Percentiles rank a stretch among this genome's conserved stretches.
These are phyloP conservation scores for Leptinotarsa undecemlineata DNA, from an alignment of 1,140 invertebrate genomes.

Conservation along the genomic window DNA sequence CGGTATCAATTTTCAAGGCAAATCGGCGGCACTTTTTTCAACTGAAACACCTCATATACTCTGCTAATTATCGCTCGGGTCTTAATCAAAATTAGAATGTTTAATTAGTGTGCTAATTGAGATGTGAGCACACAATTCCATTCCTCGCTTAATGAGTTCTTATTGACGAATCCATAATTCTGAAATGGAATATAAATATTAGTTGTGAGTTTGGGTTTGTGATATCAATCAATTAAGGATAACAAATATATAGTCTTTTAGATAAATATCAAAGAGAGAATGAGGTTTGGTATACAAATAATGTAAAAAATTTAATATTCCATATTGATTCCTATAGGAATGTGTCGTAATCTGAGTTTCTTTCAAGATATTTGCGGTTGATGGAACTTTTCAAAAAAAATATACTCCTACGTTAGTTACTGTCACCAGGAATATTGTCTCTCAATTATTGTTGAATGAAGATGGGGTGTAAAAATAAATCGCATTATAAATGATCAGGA, in stretches of 20 bases:
- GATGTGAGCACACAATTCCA: neutral
- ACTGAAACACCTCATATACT: neutral
- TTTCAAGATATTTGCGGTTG: no score
- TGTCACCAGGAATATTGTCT: no score
- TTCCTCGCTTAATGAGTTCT: neutral
- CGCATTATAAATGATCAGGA: no score
- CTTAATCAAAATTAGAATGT: slow-evolving; percentile 1
- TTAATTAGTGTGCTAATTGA: slow-evolving; percentile 6
- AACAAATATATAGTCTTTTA: neutral
- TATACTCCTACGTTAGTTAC: no score
- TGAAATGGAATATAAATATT: slow-evolving; percentile 1
- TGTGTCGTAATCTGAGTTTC: no score
- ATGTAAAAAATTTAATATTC: no score
- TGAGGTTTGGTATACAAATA: no score
- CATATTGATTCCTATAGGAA: no score
- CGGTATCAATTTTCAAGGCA: neutral
- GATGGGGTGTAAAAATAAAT: no score
- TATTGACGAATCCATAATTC: slow-evolving; percentile 1
- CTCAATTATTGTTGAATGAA: no score
- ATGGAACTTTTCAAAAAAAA: no score
- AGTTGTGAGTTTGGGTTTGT: neutral
- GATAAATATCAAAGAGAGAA: no score
- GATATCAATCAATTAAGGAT: neutral
- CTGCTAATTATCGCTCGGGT: neutral
- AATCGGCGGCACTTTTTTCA: neutral